Percentiles rank a stretch among this genome's conserved stretches.
Conservation (phyloP, 1,140 invertebrate genomes). For the Stenopsyche tienmushanensis region DNA sequence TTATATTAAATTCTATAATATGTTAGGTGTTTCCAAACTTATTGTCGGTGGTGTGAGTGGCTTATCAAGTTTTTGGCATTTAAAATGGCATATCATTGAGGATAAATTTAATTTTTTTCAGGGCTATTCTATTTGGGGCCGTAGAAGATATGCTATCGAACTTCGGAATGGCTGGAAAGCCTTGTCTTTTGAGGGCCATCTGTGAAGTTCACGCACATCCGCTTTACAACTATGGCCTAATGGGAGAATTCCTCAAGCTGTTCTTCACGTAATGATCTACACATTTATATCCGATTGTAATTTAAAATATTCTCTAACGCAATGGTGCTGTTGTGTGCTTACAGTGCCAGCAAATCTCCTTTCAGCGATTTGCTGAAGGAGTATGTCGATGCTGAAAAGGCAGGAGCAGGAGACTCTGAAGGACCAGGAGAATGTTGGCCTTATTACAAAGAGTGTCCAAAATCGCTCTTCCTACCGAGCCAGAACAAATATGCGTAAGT, state of each 20-base stretch:
- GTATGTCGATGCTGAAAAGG: conserved; percentile 75
- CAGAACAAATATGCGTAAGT: conserved; percentile 68
- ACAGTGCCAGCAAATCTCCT: conserved; percentile 77
- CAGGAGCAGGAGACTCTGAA: conserved; percentile 61
- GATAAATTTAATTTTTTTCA: conserved; percentile 37
- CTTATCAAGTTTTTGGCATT: background rate
- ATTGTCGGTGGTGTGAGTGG: too few species aligned
- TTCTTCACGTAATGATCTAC: conserved; percentile 83
- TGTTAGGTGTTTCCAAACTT: too few species aligned
- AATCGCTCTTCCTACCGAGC: conserved; percentile 70
- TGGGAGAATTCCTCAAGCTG: conserved; percentile 76
- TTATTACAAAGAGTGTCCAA: conserved; percentile 79
- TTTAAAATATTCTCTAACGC: background rate
- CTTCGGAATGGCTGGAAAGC: conserved; percentile 77
- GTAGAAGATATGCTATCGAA: conserved; percentile 74
- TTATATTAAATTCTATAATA: too few species aligned
- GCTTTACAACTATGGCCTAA: conserved; percentile 71
- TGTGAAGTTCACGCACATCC: conserved; percentile 82
- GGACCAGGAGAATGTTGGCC: conserved; percentile 78
- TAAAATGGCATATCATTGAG: background rate
- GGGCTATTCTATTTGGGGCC: conserved; percentile 70
- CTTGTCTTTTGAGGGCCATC: conserved; percentile 78
- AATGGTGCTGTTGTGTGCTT: conserved; percentile 34
- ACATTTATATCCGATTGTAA: conserved; percentile 1
- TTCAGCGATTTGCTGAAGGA: conserved; percentile 69